These are phyloP conservation scores for Zalophus californianus DNA, from an alignment of 2,797 vertebrate species.

Conservation along the genomic window DNA sequence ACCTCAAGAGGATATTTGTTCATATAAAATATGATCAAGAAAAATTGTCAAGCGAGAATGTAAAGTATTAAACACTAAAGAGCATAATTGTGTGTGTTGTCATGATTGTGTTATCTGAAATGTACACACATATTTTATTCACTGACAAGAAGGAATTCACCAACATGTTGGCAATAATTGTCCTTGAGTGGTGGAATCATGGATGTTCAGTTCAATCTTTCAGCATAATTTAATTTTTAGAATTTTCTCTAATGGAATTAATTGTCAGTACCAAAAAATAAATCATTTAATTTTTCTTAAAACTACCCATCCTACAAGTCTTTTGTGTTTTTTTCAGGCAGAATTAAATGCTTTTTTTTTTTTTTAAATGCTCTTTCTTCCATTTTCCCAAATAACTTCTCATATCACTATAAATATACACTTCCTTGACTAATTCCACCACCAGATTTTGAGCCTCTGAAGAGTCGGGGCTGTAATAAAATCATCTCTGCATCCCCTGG, in stretches of 20 bases:
- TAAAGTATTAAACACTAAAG: not conserved
- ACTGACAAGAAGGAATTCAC: not conserved
- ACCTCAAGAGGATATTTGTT: not conserved
- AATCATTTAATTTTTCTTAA: slow-evolving; percentile 24
- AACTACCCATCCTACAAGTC: not conserved
- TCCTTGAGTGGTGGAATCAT: not conserved
- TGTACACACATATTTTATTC: not conserved
- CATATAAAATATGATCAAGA: not conserved
- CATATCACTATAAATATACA: not conserved
- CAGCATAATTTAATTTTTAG: not conserved
- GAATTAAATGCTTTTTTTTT: not conserved
- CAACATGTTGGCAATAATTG: not conserved
- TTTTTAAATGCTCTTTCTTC: not conserved
- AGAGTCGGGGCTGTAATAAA: not conserved
- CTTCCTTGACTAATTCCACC: not conserved
- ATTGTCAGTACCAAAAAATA: not conserved
- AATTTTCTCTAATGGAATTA: not conserved
- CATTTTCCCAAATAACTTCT: not conserved
- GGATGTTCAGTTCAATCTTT: not conserved
- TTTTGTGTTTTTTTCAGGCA: not conserved
- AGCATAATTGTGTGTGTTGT: not conserved
- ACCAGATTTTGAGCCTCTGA: not conserved
- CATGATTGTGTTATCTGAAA: not conserved
- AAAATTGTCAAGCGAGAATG: not conserved
- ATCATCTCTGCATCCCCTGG: not conserved